Conservation (phyloP, 2,888 invertebrate genomes). For the Drosophila colorata region DNA sequence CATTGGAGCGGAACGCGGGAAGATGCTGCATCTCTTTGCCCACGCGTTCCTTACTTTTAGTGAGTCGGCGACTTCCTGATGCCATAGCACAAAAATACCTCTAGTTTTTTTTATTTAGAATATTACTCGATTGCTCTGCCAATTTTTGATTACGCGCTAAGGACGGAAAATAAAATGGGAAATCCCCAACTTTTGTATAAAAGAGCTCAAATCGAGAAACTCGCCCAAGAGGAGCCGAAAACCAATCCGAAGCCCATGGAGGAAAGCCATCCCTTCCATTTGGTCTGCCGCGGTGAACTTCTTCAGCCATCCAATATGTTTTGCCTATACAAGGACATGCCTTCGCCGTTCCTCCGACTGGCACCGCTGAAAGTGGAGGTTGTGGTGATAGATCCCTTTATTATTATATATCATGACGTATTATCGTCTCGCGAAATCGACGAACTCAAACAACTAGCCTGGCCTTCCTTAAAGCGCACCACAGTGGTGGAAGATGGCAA, state of each 20-base stretch:
- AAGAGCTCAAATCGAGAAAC: background rate
- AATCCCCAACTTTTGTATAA: conserved; percentile 31
- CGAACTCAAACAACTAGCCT: conserved; percentile 59
- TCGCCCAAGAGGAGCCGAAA: background rate
- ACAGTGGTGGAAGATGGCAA: conserved; percentile 18
- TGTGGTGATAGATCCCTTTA: conserved; percentile 64
- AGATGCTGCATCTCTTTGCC: conserved; percentile 57
- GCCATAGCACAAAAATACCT: background rate
- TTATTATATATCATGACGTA: conserved; percentile 77
- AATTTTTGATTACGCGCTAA: conserved; percentile 16
- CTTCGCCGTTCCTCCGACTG: conserved; percentile 63
- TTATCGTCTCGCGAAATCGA: conserved; percentile 70
- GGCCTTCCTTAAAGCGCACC: conserved; percentile 64
- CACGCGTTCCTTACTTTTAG: conserved; percentile 55
- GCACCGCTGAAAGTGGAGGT: conserved; percentile 82
- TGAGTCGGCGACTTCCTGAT: conserved; percentile 34
- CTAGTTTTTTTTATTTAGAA: background rate
- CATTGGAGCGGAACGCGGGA: background rate
- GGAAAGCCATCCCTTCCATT: conserved; percentile 19
- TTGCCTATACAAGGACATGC: conserved; percentile 58
- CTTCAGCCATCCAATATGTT: conserved; percentile 39
- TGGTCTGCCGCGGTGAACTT: conserved; percentile 75
- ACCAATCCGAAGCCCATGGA: background rate
- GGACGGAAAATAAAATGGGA: background rate
- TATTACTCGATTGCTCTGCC: conserved; percentile 27